Evolutionary conservation across 2,888 invertebrate species (phyloP), one percentile per base, ranked within the genome.

Genomic region (Coremacera marginata): DNA sequence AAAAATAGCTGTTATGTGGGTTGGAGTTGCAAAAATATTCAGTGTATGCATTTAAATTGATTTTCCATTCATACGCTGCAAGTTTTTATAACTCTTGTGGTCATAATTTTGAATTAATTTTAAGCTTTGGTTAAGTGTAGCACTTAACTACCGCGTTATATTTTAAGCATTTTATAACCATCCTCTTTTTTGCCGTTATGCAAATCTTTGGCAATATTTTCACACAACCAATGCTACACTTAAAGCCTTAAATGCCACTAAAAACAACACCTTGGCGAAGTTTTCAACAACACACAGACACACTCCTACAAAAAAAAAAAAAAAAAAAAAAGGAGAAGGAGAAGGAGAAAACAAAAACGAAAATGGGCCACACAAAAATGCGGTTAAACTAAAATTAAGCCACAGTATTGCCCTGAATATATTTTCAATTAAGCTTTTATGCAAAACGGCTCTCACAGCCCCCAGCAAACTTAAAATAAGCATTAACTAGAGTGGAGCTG

Each of bases 381-480:
- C 51, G 51, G 68, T 25, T 68, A 68, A 68, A 68, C 68, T 68
- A 22, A 27, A 72, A 60, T 22, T 62, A 73, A 73, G 73, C 73
- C 73, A 73, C 73, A 72, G 44, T 22, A 72, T 57, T 73, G 63
- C 63, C 51, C 49, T 51, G 62, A 73, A 73, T 73, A 63, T 52
- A 63, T 73, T 63, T 73, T 73, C 73, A 73, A 73, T 63, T 73
- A 73, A 73, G 73, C 55, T 51, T 63, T 63, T 49, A 67, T 9
- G 19, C 14, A 11, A 25, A 25, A 22, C 27, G 25, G 22, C 8
- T 3, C 62, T 9, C 31, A 16, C 63, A 16, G 27, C 14, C 11
- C 14, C 3, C 5, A 9, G 62, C 62, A 14, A 8, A 44, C 68
- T 22, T 68, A 60, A 60, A 25, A 60, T 27, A 27, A 27, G 27